Evolutionary conservation across 2,113 vertebrate genomes (phyloP).

Genomic region (Mus spicilegus): DNA sequence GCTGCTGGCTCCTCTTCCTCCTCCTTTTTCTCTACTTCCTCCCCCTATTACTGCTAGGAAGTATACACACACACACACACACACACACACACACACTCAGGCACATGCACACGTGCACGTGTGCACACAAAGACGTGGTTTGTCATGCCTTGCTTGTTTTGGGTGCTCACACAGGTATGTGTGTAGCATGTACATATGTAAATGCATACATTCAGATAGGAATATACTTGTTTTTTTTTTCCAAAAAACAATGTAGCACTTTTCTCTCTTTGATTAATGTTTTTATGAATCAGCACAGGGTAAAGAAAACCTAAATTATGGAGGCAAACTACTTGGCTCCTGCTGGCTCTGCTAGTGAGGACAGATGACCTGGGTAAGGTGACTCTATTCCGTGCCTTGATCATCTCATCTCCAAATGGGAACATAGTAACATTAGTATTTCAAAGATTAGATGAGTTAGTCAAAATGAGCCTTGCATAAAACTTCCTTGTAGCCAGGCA

Average conservation of each 20-base stretch:
- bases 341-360: background rate
- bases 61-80: no score
- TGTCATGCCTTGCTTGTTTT: background rate
- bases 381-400: background rate
- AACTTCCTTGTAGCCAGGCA: background rate
- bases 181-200: background rate
- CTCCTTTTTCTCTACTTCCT: background rate
- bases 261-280: constrained; percentile 10
- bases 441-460: background rate
- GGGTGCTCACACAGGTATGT: background rate
- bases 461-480: background rate
- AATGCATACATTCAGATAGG: background rate
- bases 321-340: background rate
- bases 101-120: no score
- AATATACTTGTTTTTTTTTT: background rate
- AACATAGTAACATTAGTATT: background rate
- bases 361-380: background rate
- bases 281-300: background rate
- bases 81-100: background rate
- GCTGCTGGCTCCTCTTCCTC: background rate
- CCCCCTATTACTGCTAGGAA: background rate
- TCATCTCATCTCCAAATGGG: constrained; percentile 25
- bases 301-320: background rate
- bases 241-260: background rate
- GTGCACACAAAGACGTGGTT: background rate